Conservation (phyloP, 2,888 invertebrate genomes). For the Campoletis raptor region DNA sequence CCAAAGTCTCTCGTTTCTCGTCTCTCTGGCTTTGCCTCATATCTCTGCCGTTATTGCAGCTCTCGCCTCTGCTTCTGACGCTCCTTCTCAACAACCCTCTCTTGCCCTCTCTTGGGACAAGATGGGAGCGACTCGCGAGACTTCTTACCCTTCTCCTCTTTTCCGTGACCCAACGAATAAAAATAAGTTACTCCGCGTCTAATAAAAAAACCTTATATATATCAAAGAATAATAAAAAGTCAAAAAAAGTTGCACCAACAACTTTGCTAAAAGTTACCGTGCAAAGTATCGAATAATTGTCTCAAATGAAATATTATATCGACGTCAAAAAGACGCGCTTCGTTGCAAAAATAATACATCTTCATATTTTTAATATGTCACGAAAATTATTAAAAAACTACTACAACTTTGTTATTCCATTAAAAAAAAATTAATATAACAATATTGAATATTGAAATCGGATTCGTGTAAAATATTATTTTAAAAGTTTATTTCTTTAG, state of each 20-base stretch:
- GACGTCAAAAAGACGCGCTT: background rate
- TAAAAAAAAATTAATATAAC: background rate
- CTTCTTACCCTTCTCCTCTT: slow-evolving; percentile 53
- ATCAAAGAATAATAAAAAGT: background rate
- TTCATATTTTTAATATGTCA: background rate
- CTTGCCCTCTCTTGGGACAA: slow-evolving; percentile 27
- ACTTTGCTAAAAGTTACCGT: background rate
- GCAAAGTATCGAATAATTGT: background rate
- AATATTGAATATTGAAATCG: background rate
- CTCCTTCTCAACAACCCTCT: slow-evolving; percentile 18
- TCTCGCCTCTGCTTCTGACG: slow-evolving; percentile 29
- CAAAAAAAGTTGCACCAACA: slow-evolving; percentile 11
- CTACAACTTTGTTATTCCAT: background rate
- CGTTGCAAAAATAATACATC: background rate
- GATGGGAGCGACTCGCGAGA: slow-evolving; percentile 60
- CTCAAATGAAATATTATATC: background rate
- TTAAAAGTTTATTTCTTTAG: too few relatives aligned
- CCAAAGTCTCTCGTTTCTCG: slow-evolving; percentile 57
- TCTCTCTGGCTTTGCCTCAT: slow-evolving; percentile 59
- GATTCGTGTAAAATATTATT: too few relatives aligned
- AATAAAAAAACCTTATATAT: slow-evolving; percentile 1
- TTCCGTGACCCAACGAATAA: slow-evolving; percentile 44
- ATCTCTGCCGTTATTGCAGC: slow-evolving; percentile 47
- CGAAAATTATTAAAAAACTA: background rate
- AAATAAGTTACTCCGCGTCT: slow-evolving; percentile 19